Evolutionary conservation across 2,888 invertebrate genomes (phyloP).

Genomic region (Coecobrya sp.): DNA sequence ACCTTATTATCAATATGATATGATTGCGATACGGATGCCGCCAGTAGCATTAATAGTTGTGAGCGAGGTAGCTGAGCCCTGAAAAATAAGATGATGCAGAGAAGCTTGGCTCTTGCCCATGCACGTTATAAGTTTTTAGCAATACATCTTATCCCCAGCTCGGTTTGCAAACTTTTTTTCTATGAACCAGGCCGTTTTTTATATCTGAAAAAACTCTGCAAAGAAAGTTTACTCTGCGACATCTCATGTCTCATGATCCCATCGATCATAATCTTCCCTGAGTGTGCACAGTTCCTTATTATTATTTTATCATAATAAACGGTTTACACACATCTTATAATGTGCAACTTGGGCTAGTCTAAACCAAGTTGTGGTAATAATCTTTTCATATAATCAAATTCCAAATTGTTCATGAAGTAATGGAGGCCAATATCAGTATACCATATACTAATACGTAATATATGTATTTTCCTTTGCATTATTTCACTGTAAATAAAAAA

Average conservation of each 20-base stretch:
- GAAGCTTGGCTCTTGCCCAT: conserved; percentile 36
- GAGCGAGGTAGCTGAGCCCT: not conserved
- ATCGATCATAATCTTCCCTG: conserved; percentile 38
- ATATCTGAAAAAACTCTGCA: not conserved
- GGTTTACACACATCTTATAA: not conserved
- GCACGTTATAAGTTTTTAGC: not conserved
- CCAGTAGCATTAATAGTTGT: not conserved
- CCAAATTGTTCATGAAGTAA: conserved; percentile 57
- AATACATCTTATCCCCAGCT: not conserved
- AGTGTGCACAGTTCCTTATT: not conserved
- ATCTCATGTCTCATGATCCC: not conserved
- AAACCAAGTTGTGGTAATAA: not conserved
- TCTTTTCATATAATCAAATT: conserved; percentile 56
- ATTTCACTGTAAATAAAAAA: conserved; percentile 34
- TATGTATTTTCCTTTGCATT: not conserved
- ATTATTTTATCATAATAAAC: not conserved
- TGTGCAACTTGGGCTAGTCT: not conserved
- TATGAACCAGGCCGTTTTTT: not conserved
- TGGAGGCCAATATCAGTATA: conserved; percentile 37
- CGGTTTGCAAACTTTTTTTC: not conserved
- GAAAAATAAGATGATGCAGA: not conserved
- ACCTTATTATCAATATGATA: conserved; percentile 35
- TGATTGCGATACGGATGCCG: conserved; percentile 5
- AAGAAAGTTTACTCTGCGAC: conserved; percentile 20
- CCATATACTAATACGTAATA: not conserved